Conservation (phyloP, 2,113 vertebrate species). For the Oreochromis tanganicae region DNA sequence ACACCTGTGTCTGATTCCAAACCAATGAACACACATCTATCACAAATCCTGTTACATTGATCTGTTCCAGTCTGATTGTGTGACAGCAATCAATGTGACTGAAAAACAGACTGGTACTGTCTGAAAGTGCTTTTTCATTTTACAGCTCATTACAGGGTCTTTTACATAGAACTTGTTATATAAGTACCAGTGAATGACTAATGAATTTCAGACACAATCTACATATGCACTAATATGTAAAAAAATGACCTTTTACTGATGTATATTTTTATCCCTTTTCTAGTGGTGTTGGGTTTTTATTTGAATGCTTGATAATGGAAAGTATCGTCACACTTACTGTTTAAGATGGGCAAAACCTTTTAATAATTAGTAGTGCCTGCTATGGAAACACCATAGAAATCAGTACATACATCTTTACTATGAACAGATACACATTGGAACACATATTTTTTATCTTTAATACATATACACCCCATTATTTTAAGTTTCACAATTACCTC, state of each 20-base stretch:
- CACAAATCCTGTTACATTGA: background rate
- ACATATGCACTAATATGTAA: background rate
- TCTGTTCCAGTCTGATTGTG: background rate
- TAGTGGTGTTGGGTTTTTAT: background rate
- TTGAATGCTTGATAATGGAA: background rate
- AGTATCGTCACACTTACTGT: background rate
- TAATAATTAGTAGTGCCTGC: background rate
- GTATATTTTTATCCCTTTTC: background rate
- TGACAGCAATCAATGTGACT: background rate
- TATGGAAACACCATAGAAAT: background rate
- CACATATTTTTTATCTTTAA: background rate
- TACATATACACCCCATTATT: background rate
- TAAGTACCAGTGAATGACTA: too few species aligned
- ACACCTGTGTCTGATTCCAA: background rate
- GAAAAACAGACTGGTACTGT: background rate
- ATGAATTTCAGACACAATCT: too few species aligned
- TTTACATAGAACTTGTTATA: background rate
- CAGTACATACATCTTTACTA: background rate
- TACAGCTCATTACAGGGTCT: background rate
- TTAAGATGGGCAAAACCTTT: background rate
- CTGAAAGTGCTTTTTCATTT: background rate
- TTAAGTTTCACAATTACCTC: background rate
- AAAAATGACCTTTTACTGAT: fast-evolving
- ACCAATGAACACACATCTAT: background rate
- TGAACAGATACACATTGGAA: background rate